Evolutionary conservation across 2,113 vertebrate genomes (phyloP).

Genomic region (Thunnus thynnus): DNA sequence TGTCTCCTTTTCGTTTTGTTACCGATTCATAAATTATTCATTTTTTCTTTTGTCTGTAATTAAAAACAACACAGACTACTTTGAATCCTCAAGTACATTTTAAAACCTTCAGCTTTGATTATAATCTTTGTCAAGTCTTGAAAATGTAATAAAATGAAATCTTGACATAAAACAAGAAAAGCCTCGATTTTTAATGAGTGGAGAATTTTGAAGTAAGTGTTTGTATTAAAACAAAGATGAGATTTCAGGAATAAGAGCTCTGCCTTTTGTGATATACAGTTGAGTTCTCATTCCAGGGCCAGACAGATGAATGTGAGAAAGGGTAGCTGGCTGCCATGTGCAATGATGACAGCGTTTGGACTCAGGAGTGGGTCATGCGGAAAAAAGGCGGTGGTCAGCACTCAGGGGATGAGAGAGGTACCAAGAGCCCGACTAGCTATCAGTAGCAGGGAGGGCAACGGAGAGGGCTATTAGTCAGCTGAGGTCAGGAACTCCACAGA

Average conservation of each 20-base stretch:
- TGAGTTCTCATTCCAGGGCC: neutral
- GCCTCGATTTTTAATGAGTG: neutral
- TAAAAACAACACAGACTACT: neutral
- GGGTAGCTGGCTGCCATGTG: constrained; percentile 1
- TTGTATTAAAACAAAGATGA: neutral
- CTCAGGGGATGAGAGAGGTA: constrained; percentile 44
- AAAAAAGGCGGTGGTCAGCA: constrained; percentile 68
- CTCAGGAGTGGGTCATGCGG: constrained; percentile 33
- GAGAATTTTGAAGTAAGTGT: neutral
- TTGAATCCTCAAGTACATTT: neutral
- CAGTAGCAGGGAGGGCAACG: constrained; percentile 33
- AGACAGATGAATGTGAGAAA: constrained; percentile 41
- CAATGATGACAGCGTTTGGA: constrained; percentile 32
- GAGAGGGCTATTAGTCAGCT: constrained; percentile 38
- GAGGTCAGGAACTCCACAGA: constrained; percentile 62
- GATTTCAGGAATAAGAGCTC: constrained; percentile 1
- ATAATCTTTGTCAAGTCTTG: neutral
- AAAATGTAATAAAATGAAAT: constrained; percentile 3
- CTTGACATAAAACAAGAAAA: neutral
- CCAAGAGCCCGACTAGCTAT: neutral
- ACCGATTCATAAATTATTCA: constrained; percentile 11
- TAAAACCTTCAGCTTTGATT: neutral
- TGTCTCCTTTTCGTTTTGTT: constrained; percentile 10
- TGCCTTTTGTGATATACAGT: neutral
- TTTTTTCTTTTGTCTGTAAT: constrained; percentile 6